Percentiles rank a stretch among this genome's conserved stretches.
Conservation (phyloP, 1,140 invertebrate species). For the Gonioctena quinquepunctata region DNA sequence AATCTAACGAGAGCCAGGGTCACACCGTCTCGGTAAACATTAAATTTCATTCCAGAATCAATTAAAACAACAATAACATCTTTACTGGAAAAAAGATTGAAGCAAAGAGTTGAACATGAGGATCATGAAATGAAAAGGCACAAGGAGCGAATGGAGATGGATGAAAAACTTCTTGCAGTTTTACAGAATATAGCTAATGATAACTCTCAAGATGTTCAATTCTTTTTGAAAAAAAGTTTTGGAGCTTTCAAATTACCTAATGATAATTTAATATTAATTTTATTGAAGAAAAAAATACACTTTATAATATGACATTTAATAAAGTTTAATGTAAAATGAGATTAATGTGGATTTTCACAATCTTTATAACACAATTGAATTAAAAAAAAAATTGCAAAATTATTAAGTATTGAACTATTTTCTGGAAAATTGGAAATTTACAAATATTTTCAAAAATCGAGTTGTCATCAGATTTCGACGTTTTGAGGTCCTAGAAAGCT, state of each 20-base stretch:
- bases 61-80: background rate
- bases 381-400: background rate
- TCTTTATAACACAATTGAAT: background rate
- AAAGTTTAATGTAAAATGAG: background rate
- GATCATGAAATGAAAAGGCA: conserved; percentile 7
- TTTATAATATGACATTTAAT: background rate
- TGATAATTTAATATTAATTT: background rate
- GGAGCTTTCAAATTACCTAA: too few relatives aligned
- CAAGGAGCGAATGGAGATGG: too few relatives aligned
- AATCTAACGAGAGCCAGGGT: too few relatives aligned
- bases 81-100: too few relatives aligned
- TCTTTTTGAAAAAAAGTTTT: background rate
- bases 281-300: background rate
- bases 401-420: background rate
- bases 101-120: conserved; percentile 1
- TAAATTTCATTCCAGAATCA: conserved; percentile 11
- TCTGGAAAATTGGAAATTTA: background rate
- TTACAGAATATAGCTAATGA: conserved; percentile 3
- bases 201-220: background rate
- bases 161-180: background rate
- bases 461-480: background rate
- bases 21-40: too few relatives aligned
- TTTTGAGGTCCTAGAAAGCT: background rate
- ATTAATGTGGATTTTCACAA: background rate
- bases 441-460: conserved; percentile 6